Percentiles rank a stretch among this genome's conserved stretches.
Conservation (phyloP, 30 jellyfish, hydroid and myxozoan species). For the Cassiopea andromeda region DNA sequence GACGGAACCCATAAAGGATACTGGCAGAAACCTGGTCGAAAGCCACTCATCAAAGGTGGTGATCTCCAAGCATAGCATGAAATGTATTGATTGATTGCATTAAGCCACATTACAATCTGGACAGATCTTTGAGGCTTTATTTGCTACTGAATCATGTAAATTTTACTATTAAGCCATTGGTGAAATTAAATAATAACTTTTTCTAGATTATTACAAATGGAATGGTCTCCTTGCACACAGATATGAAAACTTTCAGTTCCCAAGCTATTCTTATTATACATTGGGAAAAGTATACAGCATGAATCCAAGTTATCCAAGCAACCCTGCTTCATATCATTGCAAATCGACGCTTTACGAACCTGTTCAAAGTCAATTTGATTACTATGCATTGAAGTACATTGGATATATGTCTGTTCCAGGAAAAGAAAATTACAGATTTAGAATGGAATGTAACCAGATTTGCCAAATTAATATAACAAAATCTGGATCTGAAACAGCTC, state of each 20-base stretch:
- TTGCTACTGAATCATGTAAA: too few relatives aligned
- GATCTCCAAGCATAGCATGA: too few relatives aligned
- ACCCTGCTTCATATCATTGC: constrained; percentile 51
- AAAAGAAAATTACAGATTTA: constrained; percentile 22
- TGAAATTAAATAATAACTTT: not conserved
- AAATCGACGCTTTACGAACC: constrained; percentile 59
- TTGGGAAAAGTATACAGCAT: constrained; percentile 10
- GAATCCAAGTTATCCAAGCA: constrained; percentile 43
- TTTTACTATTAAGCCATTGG: too few relatives aligned
- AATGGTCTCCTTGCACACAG: constrained; percentile 15
- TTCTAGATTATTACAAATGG: constrained; percentile 23
- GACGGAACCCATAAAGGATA: too few relatives aligned
- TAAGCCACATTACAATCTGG: too few relatives aligned
- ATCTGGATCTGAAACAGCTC: constrained; percentile 35
- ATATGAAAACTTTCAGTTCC: constrained; percentile 14
- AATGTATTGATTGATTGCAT: too few relatives aligned
- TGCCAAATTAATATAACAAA: constrained; percentile 38
- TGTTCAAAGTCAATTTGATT: constrained; percentile 10
- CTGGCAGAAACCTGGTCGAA: too few relatives aligned
- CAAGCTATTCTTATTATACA: not conserved
- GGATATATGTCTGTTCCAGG: constrained; percentile 38
- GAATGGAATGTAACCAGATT: constrained; percentile 47
- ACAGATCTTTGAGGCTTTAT: too few relatives aligned
- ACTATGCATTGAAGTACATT: constrained; percentile 56
- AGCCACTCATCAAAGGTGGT: too few relatives aligned